Evolutionary conservation across 2,888 invertebrate genomes (phyloP), one percentile per base, ranked within the genome.

Genomic region (Geophilus truncorum): DNA sequence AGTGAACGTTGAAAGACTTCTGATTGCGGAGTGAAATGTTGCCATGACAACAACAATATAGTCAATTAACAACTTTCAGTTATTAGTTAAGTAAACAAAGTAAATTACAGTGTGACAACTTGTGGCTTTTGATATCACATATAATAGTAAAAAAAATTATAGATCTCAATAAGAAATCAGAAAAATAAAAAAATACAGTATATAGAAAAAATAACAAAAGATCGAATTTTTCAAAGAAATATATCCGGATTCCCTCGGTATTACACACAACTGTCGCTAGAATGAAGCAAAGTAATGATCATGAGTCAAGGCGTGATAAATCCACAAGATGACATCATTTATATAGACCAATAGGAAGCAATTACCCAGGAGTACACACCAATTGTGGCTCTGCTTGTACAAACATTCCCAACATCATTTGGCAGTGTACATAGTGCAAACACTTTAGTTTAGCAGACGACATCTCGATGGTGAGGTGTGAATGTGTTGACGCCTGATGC

Each of bases 21-120:
- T 70, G 28, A 70, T 70, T 70, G 28, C 12, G 15, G 28, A n/a
- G 70, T 15, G 28, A 28, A 28, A 0, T 25, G 25, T 70, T 25
- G 28, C 70, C 28, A 70, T 70, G 70, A n/a, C 70, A 70, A 70
- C n/a, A 25, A 70, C 70, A 70, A 70, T 70, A 70, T n/a, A 25
- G 12, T 28, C 70, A 70, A 70, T 70, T 25, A 70, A 10, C 25
- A 25, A 25, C 70, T 70, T 10, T 28, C 12, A 15, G 21, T 7
- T 18, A 18, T 28, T 15, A 15, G 21, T 7, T 18, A 18, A 51
- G 18, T 51, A 51, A 51, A 51, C 51, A 51, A 21, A 18, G 6
- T 1, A 51, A 51, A 32, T 32, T 32, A 32, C 9, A 32, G 4
- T 6, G 32, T n/a, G n/a, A n/a, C n/a, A n/a, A n/a, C n/a, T n/a